Percentiles rank a stretch among this genome's conserved stretches.
Conservation (phyloP, 2,797 vertebrate species). For the Microhierax caerulescens region DNA sequence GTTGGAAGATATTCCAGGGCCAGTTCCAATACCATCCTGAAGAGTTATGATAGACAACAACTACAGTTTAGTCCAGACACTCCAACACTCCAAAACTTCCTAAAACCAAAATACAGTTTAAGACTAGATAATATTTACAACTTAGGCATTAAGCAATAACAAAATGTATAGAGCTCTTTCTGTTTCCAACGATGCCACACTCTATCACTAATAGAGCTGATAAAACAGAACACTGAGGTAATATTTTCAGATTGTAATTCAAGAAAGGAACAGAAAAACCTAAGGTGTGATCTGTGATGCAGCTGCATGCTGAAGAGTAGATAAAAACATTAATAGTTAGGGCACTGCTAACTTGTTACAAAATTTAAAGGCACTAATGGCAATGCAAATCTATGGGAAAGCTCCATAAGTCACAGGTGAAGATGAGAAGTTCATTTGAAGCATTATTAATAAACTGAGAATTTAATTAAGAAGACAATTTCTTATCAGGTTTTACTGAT, state of each 20-base stretch:
- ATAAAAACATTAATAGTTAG: background rate
- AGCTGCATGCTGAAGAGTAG: background rate
- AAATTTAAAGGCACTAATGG: background rate
- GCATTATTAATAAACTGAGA: background rate
- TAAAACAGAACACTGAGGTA: background rate
- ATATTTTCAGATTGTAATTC: background rate
- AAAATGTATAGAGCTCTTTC: background rate
- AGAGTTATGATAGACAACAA: background rate
- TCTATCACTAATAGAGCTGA: background rate
- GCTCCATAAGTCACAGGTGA: background rate
- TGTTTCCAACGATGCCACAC: background rate
- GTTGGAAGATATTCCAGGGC: constrained; percentile 3
- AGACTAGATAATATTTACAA: background rate
- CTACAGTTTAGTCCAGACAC: background rate
- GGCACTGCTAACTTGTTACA: background rate
- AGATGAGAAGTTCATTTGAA: background rate
- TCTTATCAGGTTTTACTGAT: background rate
- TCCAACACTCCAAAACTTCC: background rate
- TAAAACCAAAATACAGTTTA: background rate
- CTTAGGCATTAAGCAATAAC: background rate
- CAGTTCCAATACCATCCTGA: background rate
- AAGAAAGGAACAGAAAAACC: background rate
- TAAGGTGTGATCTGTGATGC: background rate
- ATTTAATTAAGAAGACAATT: background rate
- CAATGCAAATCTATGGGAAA: background rate